A percentile compares a stretch with the other conserved stretches of the same genome.
Evolutionary conservation across 2,797 vertebrate species (phyloP).

Genomic region (Danio tinwini): DNA sequence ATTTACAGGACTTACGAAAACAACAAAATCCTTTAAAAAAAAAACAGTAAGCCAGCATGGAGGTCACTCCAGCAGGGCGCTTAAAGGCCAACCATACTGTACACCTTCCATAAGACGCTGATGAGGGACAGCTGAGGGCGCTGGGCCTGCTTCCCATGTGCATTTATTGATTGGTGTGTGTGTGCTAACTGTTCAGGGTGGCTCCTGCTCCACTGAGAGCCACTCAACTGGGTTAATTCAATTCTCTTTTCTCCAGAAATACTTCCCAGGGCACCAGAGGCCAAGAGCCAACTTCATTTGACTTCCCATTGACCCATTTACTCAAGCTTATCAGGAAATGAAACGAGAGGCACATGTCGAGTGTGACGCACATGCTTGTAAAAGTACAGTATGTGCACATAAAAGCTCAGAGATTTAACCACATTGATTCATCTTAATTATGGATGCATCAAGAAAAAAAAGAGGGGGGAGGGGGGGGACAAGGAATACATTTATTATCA

Average conservation of each 20-base stretch:
- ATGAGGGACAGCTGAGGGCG: background rate
- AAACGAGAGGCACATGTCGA: constrained; percentile 51
- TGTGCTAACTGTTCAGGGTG: constrained; percentile 37
- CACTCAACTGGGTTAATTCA: constrained; percentile 80
- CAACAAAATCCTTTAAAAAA: background rate
- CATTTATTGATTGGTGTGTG: constrained; percentile 42
- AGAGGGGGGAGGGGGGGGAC: constrained; percentile 25
- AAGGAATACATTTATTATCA: constrained; percentile 53
- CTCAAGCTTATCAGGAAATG: constrained; percentile 70
- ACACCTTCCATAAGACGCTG: constrained; percentile 6
- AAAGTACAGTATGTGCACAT: constrained; percentile 17
- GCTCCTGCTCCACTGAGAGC: constrained; percentile 45
- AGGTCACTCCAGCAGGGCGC: background rate
- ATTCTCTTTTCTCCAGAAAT: constrained; percentile 78
- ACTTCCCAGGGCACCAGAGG: constrained; percentile 79
- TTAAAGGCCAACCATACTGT: background rate
- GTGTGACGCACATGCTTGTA: constrained; percentile 61
- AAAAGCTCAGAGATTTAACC: constrained; percentile 9
- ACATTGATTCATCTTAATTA: background rate
- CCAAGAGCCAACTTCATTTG: constrained; percentile 81
- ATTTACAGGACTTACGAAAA: background rate
- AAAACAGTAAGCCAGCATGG: background rate
- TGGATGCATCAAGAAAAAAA: background rate
- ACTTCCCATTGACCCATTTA: constrained; percentile 82
- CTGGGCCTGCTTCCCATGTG: constrained; percentile 19